Evolutionary conservation across 2,797 vertebrate species (phyloP), one percentile per base, ranked within the genome.

Genomic region (Falco peregrinus): DNA sequence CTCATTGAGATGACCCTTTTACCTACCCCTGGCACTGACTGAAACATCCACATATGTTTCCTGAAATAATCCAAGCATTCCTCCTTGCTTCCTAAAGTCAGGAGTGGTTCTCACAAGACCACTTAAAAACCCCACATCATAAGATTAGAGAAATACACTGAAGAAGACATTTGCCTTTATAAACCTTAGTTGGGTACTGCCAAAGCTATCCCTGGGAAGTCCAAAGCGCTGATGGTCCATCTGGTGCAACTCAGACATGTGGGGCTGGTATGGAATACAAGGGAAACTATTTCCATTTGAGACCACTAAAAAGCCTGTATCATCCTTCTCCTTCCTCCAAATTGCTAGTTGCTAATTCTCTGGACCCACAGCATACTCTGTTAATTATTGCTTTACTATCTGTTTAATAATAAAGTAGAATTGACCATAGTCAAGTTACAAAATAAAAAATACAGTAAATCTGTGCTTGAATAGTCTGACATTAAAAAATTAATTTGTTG

Each of bases 401-500:
- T 90, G 13, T 26, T 92, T 89, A 77, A 82, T 94, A 90, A 88
- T 41, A 84, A 94, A 84, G 3, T 28, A 60, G 73, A 88, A 80
- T 75, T 93, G 53, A 84, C 50, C 11, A 50, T 10, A 85, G 47
- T n/a, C 37, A 82, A 54, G 5, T 13, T 56, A 22, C 70, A 60
- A 95, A 91, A 70, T 45, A 64, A 59, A 79, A 50, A 16, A 60
- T 53, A 56, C 6, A 39, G 16, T 60, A 90, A 85, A 39, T 35
- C 18, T 90, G 14, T 74, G 12, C 24, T 85, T 69, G 19, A 26
- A 39, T 33, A 59, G 8, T 35, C 8, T 68, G 24, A 39, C 18
- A 54, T 68, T 79, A 45, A 93, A 87, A 19, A 87, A 57, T 70
- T 63, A 48, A 28, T n/a, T 51, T 70, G 3, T 68, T 68, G 26